These are phyloP conservation scores for Rhimphoctona megacephalus DNA, from an alignment of 2,888 invertebrate species.

Conservation along the genomic window DNA sequence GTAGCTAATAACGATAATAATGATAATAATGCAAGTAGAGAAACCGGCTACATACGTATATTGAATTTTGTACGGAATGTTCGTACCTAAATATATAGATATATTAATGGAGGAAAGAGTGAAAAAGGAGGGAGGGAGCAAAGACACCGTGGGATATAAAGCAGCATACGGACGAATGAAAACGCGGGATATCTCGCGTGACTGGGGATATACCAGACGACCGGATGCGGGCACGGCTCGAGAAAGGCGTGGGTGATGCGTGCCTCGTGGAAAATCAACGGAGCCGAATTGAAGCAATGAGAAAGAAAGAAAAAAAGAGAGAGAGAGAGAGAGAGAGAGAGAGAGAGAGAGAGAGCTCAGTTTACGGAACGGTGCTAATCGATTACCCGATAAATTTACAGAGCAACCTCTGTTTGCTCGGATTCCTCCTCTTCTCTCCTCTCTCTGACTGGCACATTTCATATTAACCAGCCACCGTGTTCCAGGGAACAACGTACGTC, in stretches of 20 bases:
- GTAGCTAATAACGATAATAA: constrained; percentile 39
- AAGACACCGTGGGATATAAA: constrained; percentile 68
- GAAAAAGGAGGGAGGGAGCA: constrained; percentile 25
- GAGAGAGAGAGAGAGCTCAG: constrained; percentile 5
- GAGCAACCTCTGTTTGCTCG: constrained; percentile 50
- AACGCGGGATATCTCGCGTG: constrained; percentile 73
- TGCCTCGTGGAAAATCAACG: constrained; percentile 70
- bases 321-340: no score
- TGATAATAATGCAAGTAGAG: neutral
- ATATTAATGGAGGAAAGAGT: constrained; percentile 14
- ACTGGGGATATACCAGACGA: constrained; percentile 73
- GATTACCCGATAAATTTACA: constrained; percentile 62
- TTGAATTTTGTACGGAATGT: constrained; percentile 7
- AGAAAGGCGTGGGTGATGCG: constrained; percentile 71
- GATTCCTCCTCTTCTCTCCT: constrained; percentile 31
- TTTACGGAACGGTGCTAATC: constrained; percentile 63
- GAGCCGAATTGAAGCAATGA: constrained; percentile 60
- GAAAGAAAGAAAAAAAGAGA: constrained; percentile 32
- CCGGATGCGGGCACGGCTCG: constrained; percentile 73
- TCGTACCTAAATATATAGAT: neutral
- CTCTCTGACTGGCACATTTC: constrained; percentile 20
- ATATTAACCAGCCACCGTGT: neutral
- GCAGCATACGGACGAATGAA: constrained; percentile 65
- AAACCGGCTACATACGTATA: neutral
- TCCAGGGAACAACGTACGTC: neutral